Evolutionary conservation across 1,140 invertebrate genomes (phyloP).

Genomic region (Drosophila tristis): DNA sequence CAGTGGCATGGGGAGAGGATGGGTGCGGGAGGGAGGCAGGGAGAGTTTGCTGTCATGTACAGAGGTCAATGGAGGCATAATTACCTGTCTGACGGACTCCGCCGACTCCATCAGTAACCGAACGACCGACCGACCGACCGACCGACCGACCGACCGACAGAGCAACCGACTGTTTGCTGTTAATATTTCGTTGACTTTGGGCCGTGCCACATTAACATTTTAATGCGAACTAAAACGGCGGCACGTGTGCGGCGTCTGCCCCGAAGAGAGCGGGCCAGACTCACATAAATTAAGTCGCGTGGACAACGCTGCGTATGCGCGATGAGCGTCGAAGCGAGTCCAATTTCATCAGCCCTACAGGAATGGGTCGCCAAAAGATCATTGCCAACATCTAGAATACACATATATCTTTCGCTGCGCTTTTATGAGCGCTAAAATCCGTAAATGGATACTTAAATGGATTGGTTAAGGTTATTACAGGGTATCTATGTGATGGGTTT

Average conservation of each 20-base stretch:
- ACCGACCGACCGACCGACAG: conserved; percentile 9
- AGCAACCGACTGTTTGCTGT: conserved; percentile 10
- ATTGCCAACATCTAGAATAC: neutral
- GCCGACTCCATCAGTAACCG: too few relatives aligned
- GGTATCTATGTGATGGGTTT: too few relatives aligned
- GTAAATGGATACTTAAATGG: too few relatives aligned
- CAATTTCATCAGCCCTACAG: conserved; percentile 60
- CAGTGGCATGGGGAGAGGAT: neutral
- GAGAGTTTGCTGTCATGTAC: conserved; percentile 28
- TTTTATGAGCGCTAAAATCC: neutral
- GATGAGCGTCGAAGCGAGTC: conserved; percentile 52
- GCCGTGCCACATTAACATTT: conserved; percentile 75
- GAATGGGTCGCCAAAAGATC: conserved; percentile 1
- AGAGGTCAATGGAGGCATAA: conserved; percentile 73
- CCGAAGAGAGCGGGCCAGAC: conserved; percentile 2
- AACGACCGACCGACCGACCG: conserved; percentile 4
- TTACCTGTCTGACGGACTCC: conserved; percentile 49
- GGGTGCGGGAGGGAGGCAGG: neutral
- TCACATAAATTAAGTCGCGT: conserved; percentile 63
- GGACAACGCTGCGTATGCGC: conserved; percentile 65
- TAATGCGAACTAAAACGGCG: conserved; percentile 64
- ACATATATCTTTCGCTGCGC: neutral
- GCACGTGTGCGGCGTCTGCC: conserved; percentile 46
- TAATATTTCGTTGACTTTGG: conserved; percentile 70
- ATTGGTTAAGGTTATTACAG: too few relatives aligned